Evolutionary conservation across 2,113 vertebrate species (phyloP), one percentile per base, ranked within the genome.

Genomic region (Lichenostomus cassidix): DNA sequence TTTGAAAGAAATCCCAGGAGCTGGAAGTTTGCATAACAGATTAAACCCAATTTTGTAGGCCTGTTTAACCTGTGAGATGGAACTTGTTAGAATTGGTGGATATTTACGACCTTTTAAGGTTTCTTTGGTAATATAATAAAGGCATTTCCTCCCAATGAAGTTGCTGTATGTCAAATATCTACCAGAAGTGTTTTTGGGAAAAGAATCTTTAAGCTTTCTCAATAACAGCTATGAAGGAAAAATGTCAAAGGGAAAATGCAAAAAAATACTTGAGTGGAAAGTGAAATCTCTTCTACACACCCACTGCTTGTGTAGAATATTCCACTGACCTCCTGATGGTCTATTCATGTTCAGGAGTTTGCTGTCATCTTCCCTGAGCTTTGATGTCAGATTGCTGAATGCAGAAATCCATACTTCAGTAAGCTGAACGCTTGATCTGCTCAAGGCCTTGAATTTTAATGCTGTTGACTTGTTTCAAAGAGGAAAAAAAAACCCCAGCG

Each of bases 391-490:
- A 91, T 47, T 97, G 97, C 97, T 98, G 97, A 98, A 97, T 97
- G 97, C 98, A 96, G 97, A 64, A 96, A 97, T 97, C 97, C 52
- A 4, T 18, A 39, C 88, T 94, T 44, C 80, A 94, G 96, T 79
- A 88, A 97, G 95, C 97, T 98, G 98, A 98, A 97, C 98, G 97
- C 97, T 97, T 96, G 47, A 92, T 96, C 92, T 70, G 96, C 97
- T 97, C 98, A 98, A 97, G 98, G 98, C 97, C 79, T 97, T 98
- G 97, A 91, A 98, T 99, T 98, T 98, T 98, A 98, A 98, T 98
- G 97, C 69, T 87, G 85, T 96, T 90, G 98, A 95, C 98, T 91
- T 96, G 87, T 97, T 97, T 97, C 33, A 47, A 93, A 96, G 87
- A 91, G 94, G 25, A 17, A 19, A 39, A n/a, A 18, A 89, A 95